phyloP scores from a whole-genome alignment of 2,888 invertebrate species.

The Phyllotreta cruciferae region DNA sequence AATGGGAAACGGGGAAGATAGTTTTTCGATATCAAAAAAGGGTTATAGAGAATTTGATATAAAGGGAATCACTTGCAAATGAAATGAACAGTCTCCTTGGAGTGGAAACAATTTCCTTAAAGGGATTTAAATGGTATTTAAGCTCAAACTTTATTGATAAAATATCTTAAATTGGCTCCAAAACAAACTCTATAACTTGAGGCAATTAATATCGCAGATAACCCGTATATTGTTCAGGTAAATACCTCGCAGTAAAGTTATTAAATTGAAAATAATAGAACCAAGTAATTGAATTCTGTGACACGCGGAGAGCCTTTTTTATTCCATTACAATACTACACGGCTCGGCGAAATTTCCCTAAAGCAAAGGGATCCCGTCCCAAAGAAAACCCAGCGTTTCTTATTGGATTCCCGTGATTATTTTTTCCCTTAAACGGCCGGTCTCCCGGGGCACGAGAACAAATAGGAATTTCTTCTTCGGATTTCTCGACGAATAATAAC shows the following conservation, averaged over 20 bases:
- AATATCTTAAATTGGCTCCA: too few relatives aligned
- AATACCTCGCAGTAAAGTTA: slow-evolving; percentile 18
- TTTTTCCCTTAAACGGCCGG: slow-evolving; percentile 23
- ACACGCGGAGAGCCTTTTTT: slow-evolving; percentile 20
- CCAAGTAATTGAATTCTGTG: slow-evolving; percentile 26
- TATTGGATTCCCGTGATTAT: slow-evolving; percentile 25
- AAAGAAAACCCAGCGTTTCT: slow-evolving; percentile 13
- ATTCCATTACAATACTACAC: slow-evolving; percentile 29
- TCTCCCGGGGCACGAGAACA: slow-evolving; percentile 13
- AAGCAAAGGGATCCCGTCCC: slow-evolving; percentile 18
- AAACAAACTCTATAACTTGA: too few relatives aligned
- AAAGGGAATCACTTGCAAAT: slow-evolving; percentile 11
- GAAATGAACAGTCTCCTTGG: not conserved
- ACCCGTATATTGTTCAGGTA: too few relatives aligned
- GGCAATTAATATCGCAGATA: too few relatives aligned
- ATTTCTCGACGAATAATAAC: not conserved
- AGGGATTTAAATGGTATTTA: not conserved
- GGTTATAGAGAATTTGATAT: not conserved
- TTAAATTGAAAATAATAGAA: slow-evolving; percentile 28
- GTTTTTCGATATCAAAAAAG: slow-evolving; percentile 5
- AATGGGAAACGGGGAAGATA: slow-evolving; percentile 21
- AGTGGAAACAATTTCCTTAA: not conserved
- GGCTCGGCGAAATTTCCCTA: slow-evolving; percentile 28
- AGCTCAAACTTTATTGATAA: too few relatives aligned
- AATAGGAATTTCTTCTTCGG: too few relatives aligned